Evolutionary conservation across 2,797 vertebrate species (phyloP).

Genomic region (Chelon auratus): DNA sequence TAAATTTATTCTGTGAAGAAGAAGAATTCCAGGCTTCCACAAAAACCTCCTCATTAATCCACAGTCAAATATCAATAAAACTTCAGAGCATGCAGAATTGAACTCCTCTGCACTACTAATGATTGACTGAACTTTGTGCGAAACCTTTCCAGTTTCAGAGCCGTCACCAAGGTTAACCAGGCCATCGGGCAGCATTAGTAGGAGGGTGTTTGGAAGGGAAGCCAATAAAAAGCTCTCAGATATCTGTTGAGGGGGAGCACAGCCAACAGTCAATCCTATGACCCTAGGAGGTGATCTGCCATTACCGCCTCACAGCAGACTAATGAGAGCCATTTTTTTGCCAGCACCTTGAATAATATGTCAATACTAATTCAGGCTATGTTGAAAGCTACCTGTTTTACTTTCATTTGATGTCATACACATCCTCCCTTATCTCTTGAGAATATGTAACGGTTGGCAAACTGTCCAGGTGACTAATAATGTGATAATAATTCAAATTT

Average conservation of each 20-base stretch:
- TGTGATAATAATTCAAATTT: constrained; percentile 56
- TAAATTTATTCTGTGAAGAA: constrained; percentile 27
- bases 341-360: constrained; percentile 84
- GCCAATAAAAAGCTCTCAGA: constrained; percentile 83
- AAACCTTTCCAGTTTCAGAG: constrained; percentile 81
- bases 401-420: constrained; percentile 61
- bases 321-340: constrained; percentile 87
- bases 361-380: constrained; percentile 82
- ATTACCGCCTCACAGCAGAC: constrained; percentile 86
- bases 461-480: constrained; percentile 44
- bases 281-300: constrained; percentile 85
- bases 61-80: constrained; percentile 65
- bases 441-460: constrained; percentile 46
- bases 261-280: constrained; percentile 82
- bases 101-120: constrained; percentile 68
- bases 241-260: constrained; percentile 84
- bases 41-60: constrained; percentile 45
- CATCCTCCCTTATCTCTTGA: constrained; percentile 43
- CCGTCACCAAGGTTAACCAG: constrained; percentile 84
- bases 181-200: constrained; percentile 80
- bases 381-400: constrained; percentile 76
- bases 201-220: constrained; percentile 81
- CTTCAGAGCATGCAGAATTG: constrained; percentile 58
- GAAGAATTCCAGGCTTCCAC: constrained; percentile 16
- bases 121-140: constrained; percentile 81